Evolutionary conservation across 2,888 invertebrate species (phyloP), one percentile per base, ranked within the genome.

Genomic region (Cyaniris semiargus): DNA sequence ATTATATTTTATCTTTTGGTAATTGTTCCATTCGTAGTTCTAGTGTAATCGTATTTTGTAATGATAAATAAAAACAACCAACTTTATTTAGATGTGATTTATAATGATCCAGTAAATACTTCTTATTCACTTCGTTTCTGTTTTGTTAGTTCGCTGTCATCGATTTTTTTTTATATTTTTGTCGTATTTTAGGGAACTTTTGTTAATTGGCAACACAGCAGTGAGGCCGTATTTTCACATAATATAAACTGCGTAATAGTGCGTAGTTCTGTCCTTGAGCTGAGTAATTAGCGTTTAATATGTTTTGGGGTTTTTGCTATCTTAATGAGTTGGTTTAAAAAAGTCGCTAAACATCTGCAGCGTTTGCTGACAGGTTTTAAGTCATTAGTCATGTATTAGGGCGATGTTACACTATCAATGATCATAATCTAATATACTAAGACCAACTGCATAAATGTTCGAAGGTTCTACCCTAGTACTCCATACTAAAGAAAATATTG

Each of bases 191-290:
- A 13, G 13, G 72, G 23, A 44, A 23, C 4, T 21, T 72, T 53
- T 53, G 21, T 6, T 3, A 74, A 74, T 27, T 53, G 74, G 74
- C 74, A 74, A 74, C 53, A 48, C 74, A 13, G 18, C 2, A 27
- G 23, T 27, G 23, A 71, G 21, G 27, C 48, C 48, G 6, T 74
- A 74, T 74, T 53, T 53, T 53, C 27, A 53, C 74, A 48, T 74
- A 18, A 74, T 53, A 27, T 8, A 7, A 53, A 53, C 48, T 53
- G 53, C 72, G 72, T 72, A 53, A 48, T 74, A 15, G 8, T 74
- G 27, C 53, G 74, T 74, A 74, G 71, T 34, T 38, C 8, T 71
- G 38, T 71, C 71, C 71, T 71, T 71, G 71, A 38, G 38, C 71
- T 66, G 13, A 6, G 66, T 66, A 66, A 66, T 66, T 66, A 66